These are phyloP conservation scores for Rhyacichthys aspro DNA, from an alignment of 2,797 vertebrate genomes.

Conservation along the genomic window DNA sequence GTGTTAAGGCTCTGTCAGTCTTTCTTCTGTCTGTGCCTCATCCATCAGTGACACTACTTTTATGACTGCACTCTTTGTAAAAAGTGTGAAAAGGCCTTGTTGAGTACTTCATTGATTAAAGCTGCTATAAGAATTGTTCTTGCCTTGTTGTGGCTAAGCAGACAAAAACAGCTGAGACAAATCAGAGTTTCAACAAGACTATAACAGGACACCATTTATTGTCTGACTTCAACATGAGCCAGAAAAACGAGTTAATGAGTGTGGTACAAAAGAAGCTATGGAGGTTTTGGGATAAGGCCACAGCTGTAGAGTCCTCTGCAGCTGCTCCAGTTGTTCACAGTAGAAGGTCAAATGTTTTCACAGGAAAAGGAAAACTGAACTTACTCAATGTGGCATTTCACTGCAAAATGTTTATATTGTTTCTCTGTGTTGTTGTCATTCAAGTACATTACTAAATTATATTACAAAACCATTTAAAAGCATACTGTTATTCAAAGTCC, in stretches of 20 bases:
- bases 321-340: constrained; percentile 38
- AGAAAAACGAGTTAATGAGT: constrained; percentile 20
- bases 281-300: constrained; percentile 11
- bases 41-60: constrained; percentile 6
- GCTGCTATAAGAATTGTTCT: constrained; percentile 41
- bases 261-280: not conserved
- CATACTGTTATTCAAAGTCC: not conserved
- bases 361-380: not conserved
- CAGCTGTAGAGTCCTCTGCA: constrained; percentile 9
- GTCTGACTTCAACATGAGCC: constrained; percentile 7
- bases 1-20: not conserved
- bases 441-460: not conserved
- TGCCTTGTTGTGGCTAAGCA: constrained; percentile 2
- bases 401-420: too few species aligned
- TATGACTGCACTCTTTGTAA: constrained; percentile 47
- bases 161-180: constrained; percentile 17
- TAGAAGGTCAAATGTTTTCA: not conserved
- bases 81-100: constrained; percentile 29
- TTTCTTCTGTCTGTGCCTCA: not conserved
- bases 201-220: not conserved
- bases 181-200: constrained; percentile 33
- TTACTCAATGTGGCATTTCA: not conserved
- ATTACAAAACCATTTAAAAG: not conserved
- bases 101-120: constrained; percentile 30
- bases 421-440: not conserved